Base-by-base conservation (phyloP, 2,888 invertebrate genomes). In the Scaptomyza polygonia region DNA sequence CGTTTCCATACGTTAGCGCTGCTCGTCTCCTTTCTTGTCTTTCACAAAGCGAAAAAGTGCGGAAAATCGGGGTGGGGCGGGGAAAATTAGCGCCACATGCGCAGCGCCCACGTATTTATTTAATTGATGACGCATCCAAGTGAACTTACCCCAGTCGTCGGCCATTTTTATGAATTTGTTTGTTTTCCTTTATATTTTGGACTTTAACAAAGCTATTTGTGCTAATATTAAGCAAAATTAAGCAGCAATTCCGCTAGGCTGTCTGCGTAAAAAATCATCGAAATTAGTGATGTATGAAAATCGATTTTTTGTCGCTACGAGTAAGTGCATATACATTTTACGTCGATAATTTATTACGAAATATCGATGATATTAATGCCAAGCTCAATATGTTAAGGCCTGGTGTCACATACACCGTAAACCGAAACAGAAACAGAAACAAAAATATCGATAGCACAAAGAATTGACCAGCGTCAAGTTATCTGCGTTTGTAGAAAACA, bases 101-200 rank as follows among this genome's bases (percentile, higher is more conserved):
- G 79, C 85, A 62, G 62, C 85, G 69, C 82, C 79, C 76, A 79
- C 85, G 57, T 51, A 25, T 25, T 25, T 61, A 6, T 30, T 51
- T 42, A 58, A 59, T 45, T 57, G 51, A 64, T 68, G 77, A 76
- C 72, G 71, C 79, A 65, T 36, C 45, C 77, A 61, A 61, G 61
- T 66, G 25, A 54, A 88, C 94, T 91, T 92, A 95, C 95, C 95
- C 95, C 95, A 95, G 91, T 94, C 94, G 92, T 94, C 95, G 82
- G 95, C 95, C 95, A 95, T 95, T 59, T 71, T 59, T 40, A 52
- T 48, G 42, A 51, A 58, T 67, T 44, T 49, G 29, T 45, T 57
- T 40, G 14, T 21, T 56, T 77, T 62, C 52, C 63, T 48, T 14
- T 34, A 40, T 61, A 27, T 59, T 25, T 49, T 78, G 63, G 69